A percentile compares a stretch with the other conserved stretches of the same genome.
Evolutionary conservation across 2,888 invertebrate species (phyloP).

Genomic region (Stramonita haemastoma): DNA sequence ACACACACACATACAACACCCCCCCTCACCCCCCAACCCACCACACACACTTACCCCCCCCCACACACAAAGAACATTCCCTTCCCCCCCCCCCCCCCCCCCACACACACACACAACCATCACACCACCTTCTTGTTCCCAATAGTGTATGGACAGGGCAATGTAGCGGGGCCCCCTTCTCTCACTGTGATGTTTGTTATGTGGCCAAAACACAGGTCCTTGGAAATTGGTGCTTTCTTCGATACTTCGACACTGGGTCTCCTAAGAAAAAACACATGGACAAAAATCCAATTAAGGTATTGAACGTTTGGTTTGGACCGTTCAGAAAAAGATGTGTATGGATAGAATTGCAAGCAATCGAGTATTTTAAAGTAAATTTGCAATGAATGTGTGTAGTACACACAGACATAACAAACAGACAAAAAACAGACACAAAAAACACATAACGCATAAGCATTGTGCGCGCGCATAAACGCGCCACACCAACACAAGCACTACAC

Average conservation of each 20-base stretch:
- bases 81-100: too few species aligned
- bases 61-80: too few species aligned
- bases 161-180: constrained; percentile 46
- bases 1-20: too few species aligned
- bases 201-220: constrained; percentile 44
- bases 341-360: not conserved
- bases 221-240: constrained; percentile 41
- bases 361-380: not conserved
- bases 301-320: not conserved
- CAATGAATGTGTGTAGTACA: not conserved
- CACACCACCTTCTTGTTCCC: constrained; percentile 47
- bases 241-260: constrained; percentile 12
- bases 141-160: constrained; percentile 48
- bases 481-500: too few species aligned
- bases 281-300: not conserved
- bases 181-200: constrained; percentile 47
- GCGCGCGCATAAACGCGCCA: not conserved
- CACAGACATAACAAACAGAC: not conserved
- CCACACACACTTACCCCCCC: too few species aligned
- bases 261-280: not conserved
- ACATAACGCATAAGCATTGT: not conserved
- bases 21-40: too few species aligned
- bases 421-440: not conserved
- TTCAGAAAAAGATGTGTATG: not conserved
- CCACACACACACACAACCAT: too few species aligned